Conservation (phyloP, 30 jellyfish, hydroid and myxozoan species). For the Mastigias papua region DNA sequence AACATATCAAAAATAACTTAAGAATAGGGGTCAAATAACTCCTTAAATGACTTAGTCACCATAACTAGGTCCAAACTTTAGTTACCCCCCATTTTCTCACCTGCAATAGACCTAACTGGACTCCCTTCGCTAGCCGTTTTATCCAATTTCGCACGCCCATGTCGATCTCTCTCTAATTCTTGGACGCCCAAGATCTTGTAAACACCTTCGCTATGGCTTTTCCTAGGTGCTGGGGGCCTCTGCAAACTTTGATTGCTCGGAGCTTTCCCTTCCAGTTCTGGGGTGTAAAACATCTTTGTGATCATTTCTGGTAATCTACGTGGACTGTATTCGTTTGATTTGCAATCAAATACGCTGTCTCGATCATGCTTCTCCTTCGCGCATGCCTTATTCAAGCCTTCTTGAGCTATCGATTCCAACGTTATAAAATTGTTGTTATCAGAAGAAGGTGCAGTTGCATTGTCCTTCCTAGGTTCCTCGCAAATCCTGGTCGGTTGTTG, state of each 20-base stretch:
- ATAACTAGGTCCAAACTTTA: too few species aligned
- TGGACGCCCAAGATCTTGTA: background rate
- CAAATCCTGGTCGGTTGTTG: conserved; percentile 11
- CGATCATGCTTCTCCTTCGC: background rate
- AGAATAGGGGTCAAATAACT: too few species aligned
- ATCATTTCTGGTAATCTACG: background rate
- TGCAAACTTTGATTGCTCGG: background rate
- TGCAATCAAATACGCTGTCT: background rate
- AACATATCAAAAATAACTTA: too few species aligned
- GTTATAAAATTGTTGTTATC: background rate
- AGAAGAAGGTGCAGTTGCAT: background rate
- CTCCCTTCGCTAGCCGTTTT: conserved; percentile 40
- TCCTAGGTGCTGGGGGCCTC: conserved; percentile 50
- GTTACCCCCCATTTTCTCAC: background rate
- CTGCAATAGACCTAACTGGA: conserved; percentile 7
- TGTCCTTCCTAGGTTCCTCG: conserved; percentile 4
- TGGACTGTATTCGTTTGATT: background rate
- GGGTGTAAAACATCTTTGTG: conserved; percentile 1
- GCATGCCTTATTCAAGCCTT: background rate
- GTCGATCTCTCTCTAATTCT: background rate
- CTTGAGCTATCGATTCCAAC: background rate
- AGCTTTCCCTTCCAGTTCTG: conserved; percentile 10
- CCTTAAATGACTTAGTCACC: too few species aligned
- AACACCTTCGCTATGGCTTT: conserved; percentile 58
- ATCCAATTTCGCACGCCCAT: conserved; percentile 15